These are phyloP conservation scores for Holacanthella duospinosa DNA, from an alignment of 2,888 invertebrate species.

Conservation along the genomic window DNA sequence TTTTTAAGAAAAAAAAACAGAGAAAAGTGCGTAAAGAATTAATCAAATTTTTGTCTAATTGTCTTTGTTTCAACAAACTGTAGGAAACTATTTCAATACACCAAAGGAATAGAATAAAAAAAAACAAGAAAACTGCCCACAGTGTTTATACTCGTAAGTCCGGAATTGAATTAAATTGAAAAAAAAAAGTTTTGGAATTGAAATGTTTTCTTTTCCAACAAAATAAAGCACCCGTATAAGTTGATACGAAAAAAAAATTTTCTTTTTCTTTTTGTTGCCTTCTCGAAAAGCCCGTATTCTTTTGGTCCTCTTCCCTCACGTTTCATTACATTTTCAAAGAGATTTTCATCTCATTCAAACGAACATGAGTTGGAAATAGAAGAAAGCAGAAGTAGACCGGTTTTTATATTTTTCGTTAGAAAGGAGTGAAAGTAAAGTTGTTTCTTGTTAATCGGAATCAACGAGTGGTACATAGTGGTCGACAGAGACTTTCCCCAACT, in stretches of 20 bases:
- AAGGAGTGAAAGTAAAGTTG: neutral
- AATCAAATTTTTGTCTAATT: no score
- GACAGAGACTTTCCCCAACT: no score
- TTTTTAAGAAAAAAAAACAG: no score
- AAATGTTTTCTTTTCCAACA: no score
- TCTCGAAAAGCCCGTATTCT: no score
- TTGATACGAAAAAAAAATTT: no score
- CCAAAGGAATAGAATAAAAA: no score
- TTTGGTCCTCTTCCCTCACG: constrained; percentile 6
- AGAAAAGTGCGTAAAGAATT: no score
- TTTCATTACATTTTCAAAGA: constrained; percentile 17
- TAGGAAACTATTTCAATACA: no score
- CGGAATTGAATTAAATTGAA: constrained; percentile 8
- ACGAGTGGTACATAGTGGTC: neutral
- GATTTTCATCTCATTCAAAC: constrained; percentile 15
- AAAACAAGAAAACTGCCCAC: no score
- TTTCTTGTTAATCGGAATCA: neutral
- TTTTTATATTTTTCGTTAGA: neutral
- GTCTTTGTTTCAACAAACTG: no score
- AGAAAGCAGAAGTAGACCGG: neutral
- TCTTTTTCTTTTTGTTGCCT: constrained; percentile 12
- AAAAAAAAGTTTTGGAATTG: constrained; percentile 13
- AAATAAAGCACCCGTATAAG: no score
- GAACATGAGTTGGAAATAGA: neutral
- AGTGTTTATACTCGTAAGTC: neutral